Evolutionary conservation across 2,113 vertebrate genomes (phyloP), one percentile per base, ranked within the genome.

Genomic region (Ailurus styani): DNA sequence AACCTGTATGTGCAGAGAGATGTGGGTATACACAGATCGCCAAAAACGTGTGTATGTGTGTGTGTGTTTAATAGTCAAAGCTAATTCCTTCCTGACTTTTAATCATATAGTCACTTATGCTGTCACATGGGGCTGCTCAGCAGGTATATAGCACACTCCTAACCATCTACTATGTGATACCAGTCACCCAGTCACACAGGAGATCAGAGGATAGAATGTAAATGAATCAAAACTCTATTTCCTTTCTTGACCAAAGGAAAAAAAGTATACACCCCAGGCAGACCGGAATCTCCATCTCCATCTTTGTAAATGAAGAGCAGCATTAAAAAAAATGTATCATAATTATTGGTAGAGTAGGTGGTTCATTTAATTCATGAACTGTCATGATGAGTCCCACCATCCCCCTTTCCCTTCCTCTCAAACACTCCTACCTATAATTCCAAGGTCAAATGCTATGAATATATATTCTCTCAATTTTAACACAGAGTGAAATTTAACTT

Each of bases 221-320:
- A 18, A 77, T n/a, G 23, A 75, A 52, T 57, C 29, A 96, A 97
- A 98, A 27, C 23, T 6, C 34, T 90, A n/a, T 54, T 42, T 72
- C 10, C 4, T 60, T 93, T 87, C 57, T 45, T 82, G 5, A 85
- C 40, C 42, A 45, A 77, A 60, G 25, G 10, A 0, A 31, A 18
- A 45, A 87, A 57, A 50, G 54, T 29, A 60, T 3, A 79, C 27
- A 29, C 31, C 52, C 85, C 45, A 87, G 62, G 21, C 52, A 55
- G 55, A 52, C 0, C 37, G 12, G 34, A 93, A 87, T 70, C 60
- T 73, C 82, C 77, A 25, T 31, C 50, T 57, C 50, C 42, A 89
- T 42, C 95, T 87, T n/a, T 87, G 27, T 52, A 93, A 91, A 96
- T 88, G 60, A 96, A 95, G 40, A 96, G n/a, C 27, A 91, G 72